Evolutionary conservation across 2,113 vertebrate genomes (phyloP).

Genomic region (Acinonyx jubatus): DNA sequence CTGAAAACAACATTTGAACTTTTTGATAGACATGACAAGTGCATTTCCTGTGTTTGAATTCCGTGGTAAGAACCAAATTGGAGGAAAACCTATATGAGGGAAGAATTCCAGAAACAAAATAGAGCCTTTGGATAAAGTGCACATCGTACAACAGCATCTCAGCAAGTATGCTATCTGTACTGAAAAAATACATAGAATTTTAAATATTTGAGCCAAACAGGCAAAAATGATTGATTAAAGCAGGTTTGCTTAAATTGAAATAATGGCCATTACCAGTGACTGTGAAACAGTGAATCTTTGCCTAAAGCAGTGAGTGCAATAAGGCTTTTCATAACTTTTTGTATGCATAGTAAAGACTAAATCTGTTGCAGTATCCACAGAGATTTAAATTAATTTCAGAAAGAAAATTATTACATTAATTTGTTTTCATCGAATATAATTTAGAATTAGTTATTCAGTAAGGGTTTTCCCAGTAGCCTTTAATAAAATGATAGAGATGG

Average conservation of each 20-base stretch:
- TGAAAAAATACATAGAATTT: constrained; percentile 74
- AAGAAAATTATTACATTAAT: constrained; percentile 92
- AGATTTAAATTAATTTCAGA: constrained; percentile 91
- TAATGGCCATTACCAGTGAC: constrained; percentile 78
- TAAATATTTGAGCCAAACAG: constrained; percentile 72
- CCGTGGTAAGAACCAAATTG: neutral
- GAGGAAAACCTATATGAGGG: neutral
- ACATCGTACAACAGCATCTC: neutral
- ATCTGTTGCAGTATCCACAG: constrained; percentile 87
- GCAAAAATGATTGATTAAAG: constrained; percentile 78
- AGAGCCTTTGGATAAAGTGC: neutral
- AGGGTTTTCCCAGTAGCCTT: constrained; percentile 88
- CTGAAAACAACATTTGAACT: neutral
- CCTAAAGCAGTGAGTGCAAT: constrained; percentile 84
- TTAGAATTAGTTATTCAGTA: constrained; percentile 90
- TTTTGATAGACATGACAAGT: neutral
- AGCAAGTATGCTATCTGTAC: constrained; percentile 51
- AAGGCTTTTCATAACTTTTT: constrained; percentile 87
- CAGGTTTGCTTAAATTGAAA: constrained; percentile 80
- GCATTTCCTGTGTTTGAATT: neutral
- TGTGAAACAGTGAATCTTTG: constrained; percentile 85
- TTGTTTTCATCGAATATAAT: constrained; percentile 90
- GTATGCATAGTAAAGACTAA: constrained; percentile 85
- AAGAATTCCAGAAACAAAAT: constrained; percentile 12
- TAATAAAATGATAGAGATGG: constrained; percentile 90